Conservation (phyloP, 2,888 invertebrate genomes). For the Magallana nippona region DNA sequence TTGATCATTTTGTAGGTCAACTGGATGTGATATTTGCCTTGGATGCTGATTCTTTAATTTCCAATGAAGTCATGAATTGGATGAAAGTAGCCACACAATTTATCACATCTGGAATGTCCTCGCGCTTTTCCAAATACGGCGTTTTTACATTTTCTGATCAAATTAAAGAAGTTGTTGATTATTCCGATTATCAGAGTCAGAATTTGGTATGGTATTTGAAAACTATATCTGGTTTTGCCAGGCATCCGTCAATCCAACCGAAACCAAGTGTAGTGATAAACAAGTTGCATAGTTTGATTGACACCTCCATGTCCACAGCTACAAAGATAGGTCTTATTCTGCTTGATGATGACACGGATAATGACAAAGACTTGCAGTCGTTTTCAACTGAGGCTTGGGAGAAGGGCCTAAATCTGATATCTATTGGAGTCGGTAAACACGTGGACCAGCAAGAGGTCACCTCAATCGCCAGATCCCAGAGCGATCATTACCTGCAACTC, state of each 20-base stretch:
- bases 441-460: neutral
- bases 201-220: neutral
- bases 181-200: neutral
- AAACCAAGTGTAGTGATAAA: slow-evolving; percentile 3
- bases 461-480: neutral
- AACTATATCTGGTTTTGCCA: neutral
- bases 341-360: slow-evolving; percentile 18
- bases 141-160: slow-evolving; percentile 13
- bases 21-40: neutral
- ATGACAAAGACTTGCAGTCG: neutral
- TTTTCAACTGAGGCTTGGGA: neutral
- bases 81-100: slow-evolving; percentile 9
- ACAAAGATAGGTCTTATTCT: slow-evolving; percentile 24
- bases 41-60: slow-evolving; percentile 7
- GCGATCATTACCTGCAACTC: neutral
- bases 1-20: neutral
- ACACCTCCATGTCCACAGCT: neutral
- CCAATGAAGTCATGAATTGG: slow-evolving; percentile 11
- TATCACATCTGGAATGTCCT: neutral
- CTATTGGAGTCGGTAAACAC: slow-evolving; percentile 12
- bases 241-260: neutral
- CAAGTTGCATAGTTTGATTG: neutral
- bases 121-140: slow-evolving; percentile 15
- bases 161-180: neutral
- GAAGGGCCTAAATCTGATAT: slow-evolving; percentile 20